Conservation (phyloP, 2,888 invertebrate species). For the Perizoma affinitatum region DNA sequence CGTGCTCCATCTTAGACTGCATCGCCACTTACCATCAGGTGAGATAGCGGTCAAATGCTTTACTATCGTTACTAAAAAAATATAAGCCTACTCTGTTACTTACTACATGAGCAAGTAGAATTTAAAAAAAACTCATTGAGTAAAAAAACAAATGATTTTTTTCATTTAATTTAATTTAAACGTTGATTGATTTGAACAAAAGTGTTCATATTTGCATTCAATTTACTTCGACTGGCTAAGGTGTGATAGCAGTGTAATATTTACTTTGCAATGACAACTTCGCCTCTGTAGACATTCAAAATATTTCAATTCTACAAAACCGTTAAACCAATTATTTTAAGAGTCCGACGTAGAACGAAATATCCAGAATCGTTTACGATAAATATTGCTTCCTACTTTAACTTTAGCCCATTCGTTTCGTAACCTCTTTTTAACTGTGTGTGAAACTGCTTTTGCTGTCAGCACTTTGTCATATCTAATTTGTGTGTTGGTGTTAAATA, state of each 20-base stretch:
- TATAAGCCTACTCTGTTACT: too few relatives aligned
- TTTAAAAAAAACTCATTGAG: too few relatives aligned
- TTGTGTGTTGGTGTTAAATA: constrained; percentile 81
- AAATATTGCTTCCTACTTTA: constrained; percentile 7
- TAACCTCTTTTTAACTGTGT: constrained; percentile 58
- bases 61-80: too few relatives aligned
- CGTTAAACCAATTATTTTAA: constrained; percentile 4
- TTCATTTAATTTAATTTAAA: too few relatives aligned
- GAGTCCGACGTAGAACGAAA: not conserved
- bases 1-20: too few relatives aligned
- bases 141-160: too few relatives aligned
- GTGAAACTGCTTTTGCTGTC: constrained; percentile 61
- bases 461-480: constrained; percentile 70
- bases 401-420: constrained; percentile 45
- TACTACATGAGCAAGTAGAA: too few relatives aligned
- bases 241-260: not conserved
- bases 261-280: constrained; percentile 16
- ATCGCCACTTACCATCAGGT: too few relatives aligned
- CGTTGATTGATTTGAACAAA: too few relatives aligned
- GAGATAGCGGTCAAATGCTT: too few relatives aligned
- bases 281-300: constrained; percentile 8
- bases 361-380: not conserved
- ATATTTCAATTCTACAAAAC: constrained; percentile 20
- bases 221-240: too few relatives aligned
- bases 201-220: too few relatives aligned